Evolutionary conservation across 2,888 invertebrate genomes (phyloP).

Genomic region (Hofmannophila pseudospretella): DNA sequence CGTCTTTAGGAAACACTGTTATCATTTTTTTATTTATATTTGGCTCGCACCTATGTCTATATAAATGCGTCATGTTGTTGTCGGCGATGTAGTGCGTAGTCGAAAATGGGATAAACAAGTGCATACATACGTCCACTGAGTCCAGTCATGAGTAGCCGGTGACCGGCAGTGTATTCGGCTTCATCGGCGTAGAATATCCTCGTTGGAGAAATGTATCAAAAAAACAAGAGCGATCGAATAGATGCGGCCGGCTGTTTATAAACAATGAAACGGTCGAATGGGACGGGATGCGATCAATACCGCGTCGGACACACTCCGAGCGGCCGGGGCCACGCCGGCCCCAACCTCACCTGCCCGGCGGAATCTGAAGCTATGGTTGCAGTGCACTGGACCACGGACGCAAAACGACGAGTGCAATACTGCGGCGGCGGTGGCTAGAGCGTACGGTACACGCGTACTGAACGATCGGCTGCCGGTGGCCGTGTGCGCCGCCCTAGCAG

Average conservation of each 20-base stretch:
- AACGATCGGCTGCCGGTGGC: constrained; percentile 54
- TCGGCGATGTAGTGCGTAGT: constrained; percentile 26
- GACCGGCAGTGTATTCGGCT: constrained; percentile 44
- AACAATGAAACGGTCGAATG: constrained; percentile 59
- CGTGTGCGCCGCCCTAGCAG: constrained; percentile 52
- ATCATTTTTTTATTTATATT: constrained; percentile 32
- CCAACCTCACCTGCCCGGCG: constrained; percentile 55
- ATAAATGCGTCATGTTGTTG: constrained; percentile 29
- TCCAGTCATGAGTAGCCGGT: constrained; percentile 36
- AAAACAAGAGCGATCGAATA: constrained; percentile 57
- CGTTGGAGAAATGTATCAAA: constrained; percentile 48
- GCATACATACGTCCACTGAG: constrained; percentile 59
- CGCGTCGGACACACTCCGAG: constrained; percentile 38
- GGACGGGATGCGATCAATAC: constrained; percentile 58
- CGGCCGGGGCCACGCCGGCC: constrained; percentile 50
- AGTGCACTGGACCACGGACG: constrained; percentile 37
- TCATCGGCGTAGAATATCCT: constrained; percentile 35
- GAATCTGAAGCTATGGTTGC: constrained; percentile 35
- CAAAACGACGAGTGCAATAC: constrained; percentile 33
- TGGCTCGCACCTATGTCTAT: constrained; percentile 21
- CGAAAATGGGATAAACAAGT: constrained; percentile 37
- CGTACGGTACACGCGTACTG: constrained; percentile 39
- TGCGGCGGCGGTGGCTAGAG: constrained; percentile 16
- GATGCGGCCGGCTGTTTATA: constrained; percentile 72
- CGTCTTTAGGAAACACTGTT: not conserved